Conservation (phyloP, 2,888 invertebrate species). For the Falcaria lacertinaria region DNA sequence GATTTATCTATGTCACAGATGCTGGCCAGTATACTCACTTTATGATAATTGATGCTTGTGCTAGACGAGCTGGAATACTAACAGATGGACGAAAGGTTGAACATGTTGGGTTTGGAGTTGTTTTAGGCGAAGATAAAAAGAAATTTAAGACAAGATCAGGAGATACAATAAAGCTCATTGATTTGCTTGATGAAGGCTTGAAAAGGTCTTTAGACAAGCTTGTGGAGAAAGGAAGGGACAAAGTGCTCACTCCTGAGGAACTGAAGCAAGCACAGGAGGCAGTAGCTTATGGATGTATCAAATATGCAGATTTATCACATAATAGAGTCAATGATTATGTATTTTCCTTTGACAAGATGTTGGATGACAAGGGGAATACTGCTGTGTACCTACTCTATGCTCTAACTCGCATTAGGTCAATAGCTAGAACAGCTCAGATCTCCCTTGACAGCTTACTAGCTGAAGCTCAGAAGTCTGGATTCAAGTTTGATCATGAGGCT, state of each 20-base stretch:
- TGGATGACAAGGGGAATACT: conserved; percentile 99
- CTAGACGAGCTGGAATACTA: conserved; percentile 86
- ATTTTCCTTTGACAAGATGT: conserved; percentile 99
- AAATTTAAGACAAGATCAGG: conserved; percentile 99
- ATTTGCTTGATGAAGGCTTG: conserved; percentile 95
- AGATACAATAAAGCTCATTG: conserved; percentile 92
- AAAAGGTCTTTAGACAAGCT: conserved; percentile 90
- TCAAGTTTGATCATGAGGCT: conserved; percentile 91
- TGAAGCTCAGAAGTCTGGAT: conserved; percentile 78
- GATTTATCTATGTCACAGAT: conserved; percentile 97
- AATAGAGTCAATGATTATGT: conserved; percentile 96
- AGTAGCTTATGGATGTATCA: conserved; percentile 98
- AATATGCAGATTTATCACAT: conserved; percentile 97
- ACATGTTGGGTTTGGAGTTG: conserved; percentile 97
- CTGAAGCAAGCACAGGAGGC: conserved; percentile 91
- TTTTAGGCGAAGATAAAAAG: conserved; percentile 98
- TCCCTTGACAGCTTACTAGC: conserved; percentile 80
- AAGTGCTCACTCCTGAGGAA: conserved; percentile 89
- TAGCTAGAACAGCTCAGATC: conserved; percentile 88
- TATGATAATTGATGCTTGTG: conserved; percentile 87
- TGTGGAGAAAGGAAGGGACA: conserved; percentile 91
- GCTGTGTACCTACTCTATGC: conserved; percentile 98
- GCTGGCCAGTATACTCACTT: conserved; percentile 91
- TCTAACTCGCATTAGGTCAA: conserved; percentile 94
- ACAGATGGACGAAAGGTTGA: conserved; percentile 84